Evolutionary conservation across 2,888 invertebrate genomes (phyloP), one percentile per base, ranked within the genome.

Genomic region (Omphaloscelis lunosa): DNA sequence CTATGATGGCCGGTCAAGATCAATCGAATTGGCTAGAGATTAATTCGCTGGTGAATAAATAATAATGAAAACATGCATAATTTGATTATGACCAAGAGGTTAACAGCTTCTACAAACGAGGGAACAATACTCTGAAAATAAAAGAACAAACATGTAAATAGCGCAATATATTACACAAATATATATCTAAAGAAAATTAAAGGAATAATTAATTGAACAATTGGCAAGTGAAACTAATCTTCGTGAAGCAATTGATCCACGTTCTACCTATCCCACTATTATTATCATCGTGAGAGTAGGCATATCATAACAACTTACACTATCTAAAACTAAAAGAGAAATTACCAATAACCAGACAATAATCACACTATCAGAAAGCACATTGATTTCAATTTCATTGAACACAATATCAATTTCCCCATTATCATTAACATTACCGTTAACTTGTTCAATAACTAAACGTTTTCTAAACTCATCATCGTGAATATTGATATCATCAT

Each of bases 401-500:
- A 68, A 41, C 29, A 39, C 48, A 61, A 51, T 51, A 85, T 63
- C 56, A 77, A 62, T 58, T 76, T 62, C 29, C 56, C 53, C 7
- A 62, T 27, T n/a, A 66, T 69, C 45, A 56, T 70, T 41, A 68
- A 71, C 20, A 67, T 62, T 66, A 62, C 51, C 34, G 41, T 58
- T 62, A 68, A 27, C 23, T 76, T 51, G 51, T 23, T 76, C 53
- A 61, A 63, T 56, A 72, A 67, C 17, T 12, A 53, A 72, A 61
- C n/a, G 51, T 77, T 80, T 80, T 83, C 77, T 75, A 80, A 83
- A 68, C 2, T 34, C 41, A 85, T 86, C 65, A 80, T 73, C 65
- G 45, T 63, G 51, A 78, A 69, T 48, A 80, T 75, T 80, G n/a
- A 73, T 79, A 75, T 48, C 39, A 73, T 51, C 68, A 56, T 77